These are phyloP conservation scores for Semnornis frantzii DNA, from an alignment of 2,113 vertebrate genomes.

Conservation along the genomic window DNA sequence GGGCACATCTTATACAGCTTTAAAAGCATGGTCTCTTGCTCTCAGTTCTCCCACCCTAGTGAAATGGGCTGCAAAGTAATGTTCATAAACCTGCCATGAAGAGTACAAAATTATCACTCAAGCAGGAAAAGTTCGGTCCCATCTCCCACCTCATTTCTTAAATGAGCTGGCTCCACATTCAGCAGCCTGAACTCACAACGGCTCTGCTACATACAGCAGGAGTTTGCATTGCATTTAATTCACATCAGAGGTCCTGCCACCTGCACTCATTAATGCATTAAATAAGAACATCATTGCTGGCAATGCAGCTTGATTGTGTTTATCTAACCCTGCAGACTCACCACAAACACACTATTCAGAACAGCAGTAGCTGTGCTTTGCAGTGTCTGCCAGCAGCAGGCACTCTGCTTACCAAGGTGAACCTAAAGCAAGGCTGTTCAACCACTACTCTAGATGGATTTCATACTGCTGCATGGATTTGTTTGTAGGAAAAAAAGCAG, in stretches of 20 bases:
- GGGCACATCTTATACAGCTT: neutral
- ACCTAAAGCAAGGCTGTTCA: neutral
- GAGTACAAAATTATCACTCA: neutral
- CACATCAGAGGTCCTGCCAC: constrained; percentile 50
- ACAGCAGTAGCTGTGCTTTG: neutral
- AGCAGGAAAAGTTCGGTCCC: neutral
- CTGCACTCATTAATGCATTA: constrained; percentile 43
- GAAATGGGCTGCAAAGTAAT: neutral
- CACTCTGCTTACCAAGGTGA: neutral
- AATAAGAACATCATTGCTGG: constrained; percentile 32
- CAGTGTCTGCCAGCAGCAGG: neutral
- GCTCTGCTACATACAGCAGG: neutral
- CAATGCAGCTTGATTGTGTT: constrained; percentile 27
- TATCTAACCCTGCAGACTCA: constrained; percentile 37
- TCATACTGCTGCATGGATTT: neutral
- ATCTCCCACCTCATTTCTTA: constrained; percentile 17
- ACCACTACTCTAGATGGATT: neutral
- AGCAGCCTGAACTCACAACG: neutral
- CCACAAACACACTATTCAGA: neutral
- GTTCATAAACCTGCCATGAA: neutral
- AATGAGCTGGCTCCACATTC: constrained; percentile 28
- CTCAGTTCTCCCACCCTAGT: neutral
- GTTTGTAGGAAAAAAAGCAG: neutral
- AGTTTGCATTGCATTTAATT: constrained; percentile 17
- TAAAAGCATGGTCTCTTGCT: neutral